phyloP scores from a whole-genome alignment of 1,140 invertebrate genomes.

The Ooceraea biroi region DNA sequence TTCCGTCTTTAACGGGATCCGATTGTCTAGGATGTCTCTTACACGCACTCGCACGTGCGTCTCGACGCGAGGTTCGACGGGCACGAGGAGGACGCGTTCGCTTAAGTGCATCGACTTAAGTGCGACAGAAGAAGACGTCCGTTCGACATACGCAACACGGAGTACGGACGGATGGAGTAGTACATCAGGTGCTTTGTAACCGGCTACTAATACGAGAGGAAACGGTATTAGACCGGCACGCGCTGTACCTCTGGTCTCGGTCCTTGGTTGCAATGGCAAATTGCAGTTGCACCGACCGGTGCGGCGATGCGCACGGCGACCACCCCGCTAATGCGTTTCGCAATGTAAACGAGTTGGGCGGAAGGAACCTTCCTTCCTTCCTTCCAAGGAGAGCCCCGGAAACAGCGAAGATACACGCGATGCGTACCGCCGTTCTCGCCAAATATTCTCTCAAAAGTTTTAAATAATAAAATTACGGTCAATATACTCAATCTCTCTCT shows the following conservation, averaged over 20 bases:
- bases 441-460: slow-evolving; percentile 15
- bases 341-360: slow-evolving; percentile 45
- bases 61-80: slow-evolving; percentile 38
- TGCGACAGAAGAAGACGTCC: slow-evolving; percentile 34
- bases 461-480: slow-evolving; percentile 22
- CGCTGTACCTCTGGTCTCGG: slow-evolving; percentile 21
- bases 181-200: slow-evolving; percentile 62
- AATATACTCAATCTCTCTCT: too few species aligned
- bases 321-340: slow-evolving; percentile 60
- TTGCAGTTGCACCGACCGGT: slow-evolving; percentile 38
- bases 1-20: slow-evolving; percentile 76
- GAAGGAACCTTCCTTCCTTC: slow-evolving; percentile 23
- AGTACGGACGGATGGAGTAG: slow-evolving; percentile 34
- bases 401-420: not conserved
- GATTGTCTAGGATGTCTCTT: slow-evolving; percentile 77
- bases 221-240: slow-evolving; percentile 57
- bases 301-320: slow-evolving; percentile 56
- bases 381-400: not conserved
- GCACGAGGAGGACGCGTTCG: slow-evolving; percentile 45
- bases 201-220: slow-evolving; percentile 45
- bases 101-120: slow-evolving; percentile 73
- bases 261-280: slow-evolving; percentile 19
- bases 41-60: slow-evolving; percentile 10
- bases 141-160: slow-evolving; percentile 15
- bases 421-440: not conserved